Conservation (phyloP, 2,888 invertebrate genomes). For the Chrysolina oricalcia region DNA sequence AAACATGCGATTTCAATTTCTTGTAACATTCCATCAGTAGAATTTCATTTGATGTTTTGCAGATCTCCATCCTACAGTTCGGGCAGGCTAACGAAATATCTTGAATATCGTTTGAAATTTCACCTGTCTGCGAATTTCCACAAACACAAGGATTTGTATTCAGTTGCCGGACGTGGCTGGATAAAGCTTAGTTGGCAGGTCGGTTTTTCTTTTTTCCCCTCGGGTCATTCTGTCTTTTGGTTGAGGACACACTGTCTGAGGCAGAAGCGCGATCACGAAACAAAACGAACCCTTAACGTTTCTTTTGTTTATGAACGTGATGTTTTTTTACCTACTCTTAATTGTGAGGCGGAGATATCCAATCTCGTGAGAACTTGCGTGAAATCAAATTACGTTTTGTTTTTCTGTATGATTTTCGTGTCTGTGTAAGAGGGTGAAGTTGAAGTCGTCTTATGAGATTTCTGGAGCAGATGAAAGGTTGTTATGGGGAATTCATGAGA, state of each 20-base stretch:
- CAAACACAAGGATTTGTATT: constrained; percentile 46
- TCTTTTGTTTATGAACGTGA: constrained; percentile 48
- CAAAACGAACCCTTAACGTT: constrained; percentile 46
- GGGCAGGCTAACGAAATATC: neutral
- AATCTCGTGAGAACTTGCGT: constrained; percentile 42
- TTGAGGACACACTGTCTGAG: constrained; percentile 42
- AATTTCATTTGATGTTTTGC: neutral
- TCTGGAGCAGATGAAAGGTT: neutral
- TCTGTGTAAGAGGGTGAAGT: constrained; percentile 3
- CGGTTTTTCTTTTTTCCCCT: constrained; percentile 26
- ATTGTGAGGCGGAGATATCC: constrained; percentile 39
- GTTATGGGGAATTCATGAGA: neutral
- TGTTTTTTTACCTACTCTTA: constrained; percentile 36
- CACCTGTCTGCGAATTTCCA: constrained; percentile 46
- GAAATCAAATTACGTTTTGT: constrained; percentile 14
- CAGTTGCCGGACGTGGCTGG: constrained; percentile 33
- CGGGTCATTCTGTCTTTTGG: constrained; percentile 29
- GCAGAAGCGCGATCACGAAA: constrained; percentile 42
- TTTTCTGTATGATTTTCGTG: neutral
- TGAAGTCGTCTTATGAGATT: constrained; percentile 8
- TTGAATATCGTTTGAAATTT: constrained; percentile 43
- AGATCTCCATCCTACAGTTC: too few relatives aligned
- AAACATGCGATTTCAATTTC: too few relatives aligned
- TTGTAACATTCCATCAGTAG: too few relatives aligned
- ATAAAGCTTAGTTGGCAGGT: constrained; percentile 4